Base-by-base conservation (phyloP, 1,140 invertebrate genomes). In the Tetramorium alpestre region DNA sequence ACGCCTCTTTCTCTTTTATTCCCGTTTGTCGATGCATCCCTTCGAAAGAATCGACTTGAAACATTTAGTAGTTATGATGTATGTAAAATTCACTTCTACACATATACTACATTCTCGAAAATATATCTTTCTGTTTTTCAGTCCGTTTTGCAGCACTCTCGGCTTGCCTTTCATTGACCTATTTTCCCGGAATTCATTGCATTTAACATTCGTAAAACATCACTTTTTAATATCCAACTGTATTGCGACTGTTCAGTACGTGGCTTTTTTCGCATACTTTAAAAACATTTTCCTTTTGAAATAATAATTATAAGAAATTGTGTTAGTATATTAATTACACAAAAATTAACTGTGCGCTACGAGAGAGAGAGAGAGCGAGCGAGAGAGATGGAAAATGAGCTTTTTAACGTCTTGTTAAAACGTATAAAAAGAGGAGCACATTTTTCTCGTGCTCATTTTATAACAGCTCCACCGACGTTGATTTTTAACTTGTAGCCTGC, bases 341-440 rank as follows among this genome's bases (percentile, higher is more conserved):
- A 65, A 28, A 38, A 51, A 33, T 62, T 25, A 75, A 58, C 16
- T 38, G 28, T 41, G 18, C n/a, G 7, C 6, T 16, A 38, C 11
- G 2, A n/a, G 11, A 41, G 33, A 38, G 6, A 38, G 11, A 13
- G 41, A 69, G 41, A 47, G n/a, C 33, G 16, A 16, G 13, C 22
- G 22, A 7, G 33, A 54, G 18, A 8, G 5, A 18, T 10, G 38
- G 18, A 2, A 11, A 80, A 80, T 67, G 44, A 51, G n/a, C 60
- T 80, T 80, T 80, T 70, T 70, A 81, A 72, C 25, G 22, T 6
- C 16, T 13, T 11, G 16, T 70, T 81, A 81, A 65, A 70, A 56
- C 33, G 8, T n/a, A 41, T 18, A 25, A 69, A 67, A 64, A 28
- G 33, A 28, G 33, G 33, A 38, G n/a, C n/a, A 13, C 10, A 28